Base-by-base conservation (phyloP, 1,140 invertebrate genomes). In the Halyomorpha halys region DNA sequence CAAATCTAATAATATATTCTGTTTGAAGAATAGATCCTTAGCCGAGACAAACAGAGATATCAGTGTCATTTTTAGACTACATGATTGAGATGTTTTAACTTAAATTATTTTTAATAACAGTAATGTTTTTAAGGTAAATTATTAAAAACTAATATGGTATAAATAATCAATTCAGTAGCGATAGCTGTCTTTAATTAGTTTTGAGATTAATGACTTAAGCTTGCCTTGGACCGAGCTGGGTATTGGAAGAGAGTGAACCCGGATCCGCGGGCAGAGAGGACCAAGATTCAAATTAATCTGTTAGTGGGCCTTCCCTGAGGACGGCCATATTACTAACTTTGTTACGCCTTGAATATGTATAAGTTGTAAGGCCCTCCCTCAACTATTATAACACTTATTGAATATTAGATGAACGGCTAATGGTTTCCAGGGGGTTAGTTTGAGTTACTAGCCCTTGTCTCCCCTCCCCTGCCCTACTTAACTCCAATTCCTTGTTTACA, bases 331-430 rank as follows among this genome's bases (percentile, higher is more conserved):
- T 59, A 59, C 63, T 64, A 64, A 64, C 63, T 64, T 64, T 64
- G 63, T 64, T 64, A 64, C 30, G 54, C 34, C 53, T 39, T 64
- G 63, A 64, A 64, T 64, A 64, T 64, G 63, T 64, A 64, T 64
- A 64, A 64, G 63, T 59, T 64, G 53, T 49, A 23, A 30, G 27
- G 25, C n/a, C 45, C 53, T 30, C 45, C 34, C 63, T 59, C 63
- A 64, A 64, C 63, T 64, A 60, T 56, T 56, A 64, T 64, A 64
- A 64, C 63, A 64, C 63, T 64, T 64, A 64, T 64, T 56, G 63
- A 64, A 64, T 64, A 64, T 64, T 64, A 64, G 47, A 64, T 56
- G 63, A 47, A 25, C 44, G 63, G 63, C 63, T 64, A 64, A 64
- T 64, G 63, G 63, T 64, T 64, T 64, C 63, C 45, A 53, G 21